phyloP scores from a whole-genome alignment of 2,113 vertebrate genomes.

The Dinomys branickii region DNA sequence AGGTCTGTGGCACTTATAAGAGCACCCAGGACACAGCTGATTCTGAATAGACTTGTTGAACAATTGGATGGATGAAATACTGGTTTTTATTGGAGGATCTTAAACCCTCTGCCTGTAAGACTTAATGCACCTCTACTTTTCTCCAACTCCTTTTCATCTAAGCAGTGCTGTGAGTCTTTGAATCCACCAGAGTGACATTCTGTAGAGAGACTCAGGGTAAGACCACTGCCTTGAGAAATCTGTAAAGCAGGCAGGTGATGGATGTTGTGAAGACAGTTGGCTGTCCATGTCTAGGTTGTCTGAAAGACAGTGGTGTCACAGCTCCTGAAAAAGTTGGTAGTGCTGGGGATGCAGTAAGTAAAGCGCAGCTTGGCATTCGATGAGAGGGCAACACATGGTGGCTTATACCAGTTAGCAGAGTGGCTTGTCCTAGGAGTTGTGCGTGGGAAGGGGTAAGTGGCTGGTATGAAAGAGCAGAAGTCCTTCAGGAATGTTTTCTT shows the following conservation, averaged over 20 bases:
- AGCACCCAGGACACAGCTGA: neutral
- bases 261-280: neutral
- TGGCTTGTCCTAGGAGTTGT: neutral
- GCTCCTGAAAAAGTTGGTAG: neutral
- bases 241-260: neutral
- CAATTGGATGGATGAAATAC: neutral
- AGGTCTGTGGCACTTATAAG: neutral
- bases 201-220: neutral
- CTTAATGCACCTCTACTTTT: neutral
- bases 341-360: neutral
- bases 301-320: neutral
- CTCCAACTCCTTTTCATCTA: neutral
- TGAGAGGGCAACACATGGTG: neutral
- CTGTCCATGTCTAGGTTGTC: neutral
- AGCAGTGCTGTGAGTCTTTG: neutral
- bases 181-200: neutral
- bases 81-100: slow-evolving; percentile 3
- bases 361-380: neutral
- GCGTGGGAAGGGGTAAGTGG: neutral
- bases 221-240: neutral
- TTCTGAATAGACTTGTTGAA: slow-evolving; percentile 3
- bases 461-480: slow-evolving; percentile 26
- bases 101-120: neutral
- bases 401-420: neutral
- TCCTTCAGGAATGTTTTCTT: slow-evolving; percentile 67